A percentile compares a stretch with the other conserved stretches of the same genome.
These are phyloP conservation scores for Bos indicus DNA, from an alignment of 2,113 vertebrate species.

Conservation along the genomic window DNA sequence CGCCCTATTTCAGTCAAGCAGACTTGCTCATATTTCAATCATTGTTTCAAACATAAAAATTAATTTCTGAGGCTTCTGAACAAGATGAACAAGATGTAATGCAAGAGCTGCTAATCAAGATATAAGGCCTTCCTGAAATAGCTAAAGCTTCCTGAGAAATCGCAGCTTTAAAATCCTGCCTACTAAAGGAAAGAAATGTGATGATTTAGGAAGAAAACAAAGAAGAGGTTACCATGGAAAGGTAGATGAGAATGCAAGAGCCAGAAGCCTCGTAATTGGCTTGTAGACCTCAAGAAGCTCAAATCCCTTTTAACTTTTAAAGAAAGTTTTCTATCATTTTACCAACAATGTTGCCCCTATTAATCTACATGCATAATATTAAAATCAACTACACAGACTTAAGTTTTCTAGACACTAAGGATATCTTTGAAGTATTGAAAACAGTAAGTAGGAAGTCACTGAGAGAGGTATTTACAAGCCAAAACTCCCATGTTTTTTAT, in stretches of 20 bases:
- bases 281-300: conserved; percentile 44
- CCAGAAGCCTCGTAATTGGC: not conserved
- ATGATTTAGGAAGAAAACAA: not conserved
- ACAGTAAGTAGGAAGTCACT: conserved; percentile 45
- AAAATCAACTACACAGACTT: conserved; percentile 22
- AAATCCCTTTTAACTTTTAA: conserved; percentile 1
- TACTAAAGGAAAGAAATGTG: conserved; percentile 24
- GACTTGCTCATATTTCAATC: not conserved
- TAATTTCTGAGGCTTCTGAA: conserved; percentile 26
- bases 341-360: not conserved
- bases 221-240: not conserved
- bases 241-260: conserved; percentile 15
- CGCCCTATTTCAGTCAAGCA: not conserved
- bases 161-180: not conserved
- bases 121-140: conserved; percentile 31
- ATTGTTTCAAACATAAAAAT: conserved; percentile 29
- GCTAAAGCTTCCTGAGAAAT: conserved; percentile 30
- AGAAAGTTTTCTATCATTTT: conserved; percentile 32
- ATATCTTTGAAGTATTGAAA: conserved; percentile 39
- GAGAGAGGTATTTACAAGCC: conserved; percentile 51
- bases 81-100: conserved; percentile 47
- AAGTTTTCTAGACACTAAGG: conserved; percentile 17
- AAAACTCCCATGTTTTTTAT: conserved; percentile 62
- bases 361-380: not conserved
- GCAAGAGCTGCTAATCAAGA: conserved; percentile 36